These are phyloP conservation scores for Silurus meridionalis DNA, from an alignment of 2,113 vertebrate genomes.

Conservation along the genomic window DNA sequence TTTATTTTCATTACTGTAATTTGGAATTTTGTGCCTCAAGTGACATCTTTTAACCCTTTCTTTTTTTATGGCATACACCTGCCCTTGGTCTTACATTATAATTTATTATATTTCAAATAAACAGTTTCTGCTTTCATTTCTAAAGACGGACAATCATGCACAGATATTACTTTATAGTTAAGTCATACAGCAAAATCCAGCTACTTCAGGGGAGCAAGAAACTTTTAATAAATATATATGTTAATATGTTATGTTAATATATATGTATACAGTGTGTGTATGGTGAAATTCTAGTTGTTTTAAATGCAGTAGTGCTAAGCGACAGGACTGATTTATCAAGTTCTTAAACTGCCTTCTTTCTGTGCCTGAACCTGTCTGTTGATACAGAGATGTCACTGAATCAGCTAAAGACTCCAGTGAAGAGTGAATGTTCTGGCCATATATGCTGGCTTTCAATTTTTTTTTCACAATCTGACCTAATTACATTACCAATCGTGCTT, in stretches of 20 bases:
- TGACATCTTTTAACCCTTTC: not conserved
- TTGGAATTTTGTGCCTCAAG: not conserved
- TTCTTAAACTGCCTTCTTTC: slow-evolving; percentile 39
- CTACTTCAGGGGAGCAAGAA: not conserved
- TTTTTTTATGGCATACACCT: not conserved
- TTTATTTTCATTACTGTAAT: not conserved
- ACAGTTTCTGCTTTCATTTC: not conserved
- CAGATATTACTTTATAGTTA: not conserved
- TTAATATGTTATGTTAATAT: no score
- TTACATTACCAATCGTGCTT: slow-evolving; percentile 9
- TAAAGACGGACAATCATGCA: not conserved
- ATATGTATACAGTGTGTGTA: not conserved
- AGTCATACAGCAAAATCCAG: not conserved
- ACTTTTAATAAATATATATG: slow-evolving; percentile 35
- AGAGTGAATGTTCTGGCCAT: slow-evolving; percentile 18
- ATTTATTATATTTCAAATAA: not conserved
- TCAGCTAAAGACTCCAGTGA: slow-evolving; percentile 27
- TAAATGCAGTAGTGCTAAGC: not conserved
- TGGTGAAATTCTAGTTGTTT: not conserved
- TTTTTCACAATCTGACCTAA: not conserved
- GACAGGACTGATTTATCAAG: not conserved
- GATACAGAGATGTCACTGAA: slow-evolving; percentile 9
- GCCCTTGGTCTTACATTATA: not conserved
- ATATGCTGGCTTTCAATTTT: slow-evolving; percentile 23
- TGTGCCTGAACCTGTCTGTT: slow-evolving; percentile 3